Conservation (phyloP, 2,113 vertebrate species). For the Odocoileus virginianus region DNA sequence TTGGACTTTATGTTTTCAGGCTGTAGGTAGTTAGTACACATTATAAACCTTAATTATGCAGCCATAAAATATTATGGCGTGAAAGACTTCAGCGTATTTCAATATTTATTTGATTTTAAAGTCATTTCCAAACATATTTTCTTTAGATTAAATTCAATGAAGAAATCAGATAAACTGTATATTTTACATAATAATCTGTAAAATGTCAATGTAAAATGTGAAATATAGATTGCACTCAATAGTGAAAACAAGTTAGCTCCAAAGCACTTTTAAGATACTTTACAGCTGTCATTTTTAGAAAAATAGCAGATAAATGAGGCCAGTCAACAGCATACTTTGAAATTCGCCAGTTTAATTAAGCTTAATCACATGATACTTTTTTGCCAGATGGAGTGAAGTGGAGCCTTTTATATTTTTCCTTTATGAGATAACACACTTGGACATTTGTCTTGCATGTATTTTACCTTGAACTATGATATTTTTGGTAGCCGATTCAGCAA, state of each 20-base stretch:
- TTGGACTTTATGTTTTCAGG: background rate
- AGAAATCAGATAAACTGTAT: background rate
- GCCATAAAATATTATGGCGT: background rate
- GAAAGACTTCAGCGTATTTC: background rate
- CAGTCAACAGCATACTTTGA: background rate
- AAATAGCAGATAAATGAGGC: background rate
- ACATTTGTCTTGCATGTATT: background rate
- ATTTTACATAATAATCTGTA: background rate
- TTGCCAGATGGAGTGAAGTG: background rate
- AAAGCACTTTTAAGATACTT: background rate
- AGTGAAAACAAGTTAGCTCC: background rate
- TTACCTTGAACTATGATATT: background rate
- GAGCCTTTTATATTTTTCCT: background rate
- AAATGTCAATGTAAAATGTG: background rate
- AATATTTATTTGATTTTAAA: constrained; percentile 33
- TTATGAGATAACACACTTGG: background rate
- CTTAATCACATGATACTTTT: background rate
- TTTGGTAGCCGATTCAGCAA: background rate
- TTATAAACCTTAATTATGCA: constrained; percentile 9
- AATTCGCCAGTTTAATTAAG: background rate
- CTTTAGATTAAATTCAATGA: constrained; percentile 32
- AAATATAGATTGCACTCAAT: background rate
- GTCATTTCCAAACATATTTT: background rate
- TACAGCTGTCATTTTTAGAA: background rate
- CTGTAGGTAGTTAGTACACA: background rate